Evolutionary conservation across 2,888 invertebrate genomes (phyloP).

Genomic region (Julus scanicus): DNA sequence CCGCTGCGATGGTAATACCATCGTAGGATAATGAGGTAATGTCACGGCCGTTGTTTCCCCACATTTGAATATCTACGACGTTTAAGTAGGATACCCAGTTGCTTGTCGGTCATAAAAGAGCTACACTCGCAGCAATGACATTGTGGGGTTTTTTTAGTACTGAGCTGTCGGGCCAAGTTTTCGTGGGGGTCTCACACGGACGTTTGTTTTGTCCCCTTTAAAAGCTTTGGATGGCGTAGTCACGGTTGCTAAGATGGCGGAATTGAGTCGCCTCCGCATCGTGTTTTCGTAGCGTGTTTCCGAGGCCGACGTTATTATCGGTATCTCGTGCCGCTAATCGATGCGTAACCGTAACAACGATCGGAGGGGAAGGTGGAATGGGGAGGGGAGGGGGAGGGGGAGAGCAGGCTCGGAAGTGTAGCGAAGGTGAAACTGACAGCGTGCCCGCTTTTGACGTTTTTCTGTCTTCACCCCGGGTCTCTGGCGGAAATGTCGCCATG

Average conservation of each 20-base stretch:
- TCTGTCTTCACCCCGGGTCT: neutral
- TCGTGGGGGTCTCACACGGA: no score
- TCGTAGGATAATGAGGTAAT: neutral
- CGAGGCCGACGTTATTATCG: neutral
- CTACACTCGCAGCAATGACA: no score
- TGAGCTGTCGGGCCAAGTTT: no score
- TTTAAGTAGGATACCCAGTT: neutral
- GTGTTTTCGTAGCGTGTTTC: conserved; percentile 9
- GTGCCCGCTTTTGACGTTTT: neutral
- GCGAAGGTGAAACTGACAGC: neutral
- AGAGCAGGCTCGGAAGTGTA: neutral
- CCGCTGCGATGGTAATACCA: neutral
- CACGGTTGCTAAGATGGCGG: neutral
- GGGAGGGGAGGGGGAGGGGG: neutral
- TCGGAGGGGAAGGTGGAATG: neutral
- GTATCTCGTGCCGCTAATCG: neutral
- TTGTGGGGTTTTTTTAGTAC: no score
- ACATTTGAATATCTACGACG: neutral
- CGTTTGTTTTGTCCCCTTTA: neutral
- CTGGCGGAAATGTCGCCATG: conserved; percentile 21
- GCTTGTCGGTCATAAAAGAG: neutral
- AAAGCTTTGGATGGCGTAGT: neutral
- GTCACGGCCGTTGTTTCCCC: neutral
- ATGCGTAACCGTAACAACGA: conserved; percentile 22
- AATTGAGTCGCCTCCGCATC: neutral